Evolutionary conservation across 2,113 vertebrate genomes (phyloP), one percentile per base, ranked within the genome.

Genomic region (Gulo gulo): DNA sequence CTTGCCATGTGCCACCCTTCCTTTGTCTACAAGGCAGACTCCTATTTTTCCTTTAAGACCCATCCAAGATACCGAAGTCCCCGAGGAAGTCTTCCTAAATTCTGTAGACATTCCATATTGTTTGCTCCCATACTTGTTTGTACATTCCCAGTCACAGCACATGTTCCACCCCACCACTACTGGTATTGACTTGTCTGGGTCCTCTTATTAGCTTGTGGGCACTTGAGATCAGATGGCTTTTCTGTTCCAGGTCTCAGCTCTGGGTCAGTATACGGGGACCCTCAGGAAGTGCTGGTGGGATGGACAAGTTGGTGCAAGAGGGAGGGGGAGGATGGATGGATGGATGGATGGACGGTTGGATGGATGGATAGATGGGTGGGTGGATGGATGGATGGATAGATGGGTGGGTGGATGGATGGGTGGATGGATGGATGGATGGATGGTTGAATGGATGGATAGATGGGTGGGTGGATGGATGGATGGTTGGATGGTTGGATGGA

Each of bases 401-500:
- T 90, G 73, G 2, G 20, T 55, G 23, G 23, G 3, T 61, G 20
- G 20, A 0, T 57, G 6, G 7, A 36, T 36, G 47, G 47, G 12
- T 50, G 47, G 47, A 14, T 50, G 12, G 3, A 31, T 55, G n/a
- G 11, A 0, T 26, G 42, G 34, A 0, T 50, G 23, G 21, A 4
- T 26, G 57, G 34, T 0, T 50, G 42, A 21, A 9, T 52, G 47
- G 2, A 45, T 57, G 15, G 8, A 4, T 67, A 23, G 6, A 1
- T 39, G 10, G 4, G 2, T 42, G 24, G 36, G 1, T 67, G 23
- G 0, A 11, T 23, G 20, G 20, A 9, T 47, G 55, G 34, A 0
- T 59, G 21, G 1, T 0, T 65, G 45, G 7, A 16, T 12, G 13
- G 1, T 29, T 20, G 7, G 3, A 12, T 31, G 12, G 14, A 1